These are phyloP conservation scores for Eubasilissa regina DNA, from an alignment of 1,140 invertebrate species.

Conservation along the genomic window DNA sequence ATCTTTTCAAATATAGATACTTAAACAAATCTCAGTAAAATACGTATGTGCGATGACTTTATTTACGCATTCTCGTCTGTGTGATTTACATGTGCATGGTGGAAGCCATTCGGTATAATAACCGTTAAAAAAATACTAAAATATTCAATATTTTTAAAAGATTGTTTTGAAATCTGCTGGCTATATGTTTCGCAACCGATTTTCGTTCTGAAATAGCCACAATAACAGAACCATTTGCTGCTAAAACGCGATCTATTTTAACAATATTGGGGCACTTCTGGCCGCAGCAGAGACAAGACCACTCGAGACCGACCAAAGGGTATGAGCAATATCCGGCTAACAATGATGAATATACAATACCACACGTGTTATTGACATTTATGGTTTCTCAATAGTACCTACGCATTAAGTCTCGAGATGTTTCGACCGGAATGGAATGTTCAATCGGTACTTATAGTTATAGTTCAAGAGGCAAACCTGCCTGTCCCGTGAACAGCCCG, in stretches of 20 bases:
- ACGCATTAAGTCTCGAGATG: not conserved
- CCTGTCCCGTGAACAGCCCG: no score
- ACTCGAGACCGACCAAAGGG: slow-evolving; percentile 29
- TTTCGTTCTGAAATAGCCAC: slow-evolving; percentile 15
- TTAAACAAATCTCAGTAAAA: no score
- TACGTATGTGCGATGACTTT: no score
- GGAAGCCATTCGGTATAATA: not conserved
- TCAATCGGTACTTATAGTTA: not conserved
- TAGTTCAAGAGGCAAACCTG: no score
- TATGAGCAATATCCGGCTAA: slow-evolving; percentile 22
- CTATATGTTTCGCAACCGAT: slow-evolving; percentile 18
- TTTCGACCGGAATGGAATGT: not conserved
- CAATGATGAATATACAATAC: slow-evolving; percentile 32
- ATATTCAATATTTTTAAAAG: not conserved
- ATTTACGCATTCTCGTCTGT: no score
- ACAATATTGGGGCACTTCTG: slow-evolving; percentile 2
- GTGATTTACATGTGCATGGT: no score
- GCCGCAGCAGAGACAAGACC: not conserved
- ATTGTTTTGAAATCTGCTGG: not conserved
- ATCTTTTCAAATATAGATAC: no score
- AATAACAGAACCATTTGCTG: slow-evolving; percentile 39
- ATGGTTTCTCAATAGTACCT: slow-evolving; percentile 11
- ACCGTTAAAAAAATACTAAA: no score
- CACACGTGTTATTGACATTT: slow-evolving; percentile 38
- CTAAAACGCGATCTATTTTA: slow-evolving; percentile 27